Evolutionary conservation across 2,888 invertebrate species (phyloP).

Genomic region (Ecliptopera silaceata): DNA sequence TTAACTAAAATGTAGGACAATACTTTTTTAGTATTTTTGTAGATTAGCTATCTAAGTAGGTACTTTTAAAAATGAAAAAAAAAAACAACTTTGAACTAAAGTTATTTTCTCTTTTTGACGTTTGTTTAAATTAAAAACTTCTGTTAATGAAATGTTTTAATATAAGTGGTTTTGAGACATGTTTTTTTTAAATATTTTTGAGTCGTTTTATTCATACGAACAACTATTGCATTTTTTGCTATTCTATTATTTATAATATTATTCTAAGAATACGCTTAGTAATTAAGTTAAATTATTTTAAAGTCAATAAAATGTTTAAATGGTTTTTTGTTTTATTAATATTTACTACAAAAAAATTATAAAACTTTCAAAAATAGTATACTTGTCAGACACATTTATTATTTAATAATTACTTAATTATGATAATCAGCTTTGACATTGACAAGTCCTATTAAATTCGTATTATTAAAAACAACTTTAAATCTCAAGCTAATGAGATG

Average conservation of each 20-base stretch:
- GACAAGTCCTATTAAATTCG: no score
- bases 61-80: no score
- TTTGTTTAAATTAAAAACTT: neutral
- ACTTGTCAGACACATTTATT: neutral
- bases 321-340: constrained; percentile 55
- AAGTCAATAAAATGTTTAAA: constrained; percentile 81
- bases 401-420: no score
- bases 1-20: constrained; percentile 18
- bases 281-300: constrained; percentile 80
- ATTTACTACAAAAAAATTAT: neutral
- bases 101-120: no score
- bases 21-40: constrained; percentile 39
- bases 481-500: no score
- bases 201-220: constrained; percentile 48
- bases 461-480: no score
- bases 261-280: constrained; percentile 75
- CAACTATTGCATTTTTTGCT: constrained; percentile 62
- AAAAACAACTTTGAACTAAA: no score
- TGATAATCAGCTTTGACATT: no score
- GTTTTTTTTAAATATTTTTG: constrained; percentile 35
- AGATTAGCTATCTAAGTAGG: neutral
- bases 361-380: neutral
- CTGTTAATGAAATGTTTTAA: neutral
- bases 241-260: constrained; percentile 60
- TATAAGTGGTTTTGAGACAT: neutral